Percentiles rank a stretch among this genome's conserved stretches.
phyloP scores from a whole-genome alignment of 2,797 vertebrate species.

The Xenentodon cancila region DNA sequence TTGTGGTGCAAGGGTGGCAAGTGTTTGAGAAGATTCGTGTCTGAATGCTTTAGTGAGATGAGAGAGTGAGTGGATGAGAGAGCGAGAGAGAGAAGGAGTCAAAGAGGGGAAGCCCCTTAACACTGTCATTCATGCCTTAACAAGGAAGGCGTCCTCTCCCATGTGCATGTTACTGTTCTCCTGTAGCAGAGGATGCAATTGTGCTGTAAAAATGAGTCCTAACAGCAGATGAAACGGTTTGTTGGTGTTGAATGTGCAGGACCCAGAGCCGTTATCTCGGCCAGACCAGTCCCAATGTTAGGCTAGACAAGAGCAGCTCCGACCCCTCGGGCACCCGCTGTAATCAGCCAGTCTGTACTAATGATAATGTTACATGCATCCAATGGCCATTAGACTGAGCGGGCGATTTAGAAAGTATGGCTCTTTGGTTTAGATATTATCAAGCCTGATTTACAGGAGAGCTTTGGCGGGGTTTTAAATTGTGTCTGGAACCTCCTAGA shows the following conservation, averaged over 20 bases:
- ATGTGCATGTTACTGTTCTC: slow-evolving; percentile 15
- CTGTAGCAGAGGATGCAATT: background rate
- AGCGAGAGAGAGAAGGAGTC: slow-evolving; percentile 1
- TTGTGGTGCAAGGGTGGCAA: slow-evolving; percentile 18
- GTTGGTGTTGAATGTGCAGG: slow-evolving; percentile 15
- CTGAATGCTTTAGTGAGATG: slow-evolving; percentile 13
- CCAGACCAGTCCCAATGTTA: slow-evolving; percentile 31
- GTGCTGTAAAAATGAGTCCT: background rate
- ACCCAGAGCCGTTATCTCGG: slow-evolving; percentile 29
- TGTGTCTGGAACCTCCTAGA: slow-evolving; percentile 8
- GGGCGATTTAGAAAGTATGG: slow-evolving; percentile 60
- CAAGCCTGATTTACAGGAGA: slow-evolving; percentile 45
- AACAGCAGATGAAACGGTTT: slow-evolving; percentile 1
- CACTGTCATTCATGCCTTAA: slow-evolving; percentile 15
- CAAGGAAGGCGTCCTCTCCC: slow-evolving; percentile 27
- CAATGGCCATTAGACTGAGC: slow-evolving; percentile 62
- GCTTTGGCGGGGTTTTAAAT: slow-evolving; percentile 22
- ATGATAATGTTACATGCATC: slow-evolving; percentile 68
- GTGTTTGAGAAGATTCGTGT: slow-evolving; percentile 18
- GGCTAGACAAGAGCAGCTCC: slow-evolving; percentile 36
- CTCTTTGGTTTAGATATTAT: slow-evolving; percentile 63
- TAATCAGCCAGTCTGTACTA: slow-evolving; percentile 56
- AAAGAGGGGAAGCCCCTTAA: slow-evolving; percentile 40
- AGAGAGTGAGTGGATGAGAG: slow-evolving; percentile 2
- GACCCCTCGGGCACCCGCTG: slow-evolving; percentile 33